A percentile compares a stretch with the other conserved stretches of the same genome.
Conservation (phyloP, 2,797 vertebrate genomes). For the Alcedo quadribrachys region DNA sequence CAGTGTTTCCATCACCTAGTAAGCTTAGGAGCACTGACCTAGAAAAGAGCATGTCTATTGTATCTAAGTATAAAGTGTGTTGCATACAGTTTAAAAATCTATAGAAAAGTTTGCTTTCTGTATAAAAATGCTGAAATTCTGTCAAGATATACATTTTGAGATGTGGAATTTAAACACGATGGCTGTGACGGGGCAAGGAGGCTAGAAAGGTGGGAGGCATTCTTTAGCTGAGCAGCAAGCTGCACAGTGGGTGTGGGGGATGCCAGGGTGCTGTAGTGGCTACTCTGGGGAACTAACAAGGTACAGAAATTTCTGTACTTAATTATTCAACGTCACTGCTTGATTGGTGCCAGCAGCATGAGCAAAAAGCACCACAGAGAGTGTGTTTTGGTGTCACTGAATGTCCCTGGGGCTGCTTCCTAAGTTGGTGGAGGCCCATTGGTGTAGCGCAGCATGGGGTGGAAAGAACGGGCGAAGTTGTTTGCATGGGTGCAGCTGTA, state of each 20-base stretch:
- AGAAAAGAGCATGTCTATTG: constrained; percentile 48
- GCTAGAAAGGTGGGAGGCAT: neutral
- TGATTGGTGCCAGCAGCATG: neutral
- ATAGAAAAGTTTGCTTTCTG: constrained; percentile 39
- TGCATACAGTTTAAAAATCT: constrained; percentile 51
- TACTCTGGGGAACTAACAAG: neutral
- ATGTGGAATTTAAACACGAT: neutral
- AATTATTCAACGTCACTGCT: neutral
- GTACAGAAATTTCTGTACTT: neutral
- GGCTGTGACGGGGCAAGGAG: neutral
- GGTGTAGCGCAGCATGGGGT: constrained; percentile 93
- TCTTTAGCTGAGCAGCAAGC: neutral
- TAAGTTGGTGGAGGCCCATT: constrained; percentile 93
- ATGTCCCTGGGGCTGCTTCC: neutral
- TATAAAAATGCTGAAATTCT: constrained; percentile 44
- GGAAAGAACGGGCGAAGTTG: constrained; percentile 94
- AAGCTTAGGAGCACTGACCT: neutral
- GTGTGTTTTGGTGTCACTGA: neutral
- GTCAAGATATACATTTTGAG: constrained; percentile 30
- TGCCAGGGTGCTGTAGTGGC: neutral
- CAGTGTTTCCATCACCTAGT: neutral
- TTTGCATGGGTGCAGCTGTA: constrained; percentile 91
- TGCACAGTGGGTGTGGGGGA: neutral
- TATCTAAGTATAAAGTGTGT: constrained; percentile 51
- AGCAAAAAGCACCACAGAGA: neutral